phyloP scores from a whole-genome alignment of 2,888 invertebrate species.

The Drosophila prolongata region DNA sequence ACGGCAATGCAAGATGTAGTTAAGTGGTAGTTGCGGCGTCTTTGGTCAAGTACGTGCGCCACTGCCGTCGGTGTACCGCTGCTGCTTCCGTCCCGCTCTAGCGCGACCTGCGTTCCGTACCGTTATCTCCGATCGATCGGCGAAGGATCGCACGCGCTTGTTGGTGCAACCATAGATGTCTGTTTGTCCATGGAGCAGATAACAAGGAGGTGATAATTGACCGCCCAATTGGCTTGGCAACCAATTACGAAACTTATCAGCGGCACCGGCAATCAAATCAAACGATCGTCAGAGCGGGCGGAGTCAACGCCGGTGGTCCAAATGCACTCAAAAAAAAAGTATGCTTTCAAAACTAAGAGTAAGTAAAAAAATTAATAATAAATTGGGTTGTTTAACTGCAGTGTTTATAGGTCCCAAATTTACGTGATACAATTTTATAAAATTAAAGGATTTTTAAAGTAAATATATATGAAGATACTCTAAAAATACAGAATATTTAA shows the following conservation, averaged over 20 bases:
- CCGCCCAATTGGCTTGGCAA: constrained; percentile 71
- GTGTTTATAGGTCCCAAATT: too few species aligned
- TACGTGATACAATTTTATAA: too few species aligned
- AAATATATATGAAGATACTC: too few species aligned
- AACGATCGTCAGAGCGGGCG: constrained; percentile 53
- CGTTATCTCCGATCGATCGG: constrained; percentile 57
- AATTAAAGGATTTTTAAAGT: too few species aligned
- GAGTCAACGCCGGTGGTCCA: constrained; percentile 62
- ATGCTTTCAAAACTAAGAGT: too few species aligned
- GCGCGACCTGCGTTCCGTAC: constrained; percentile 4
- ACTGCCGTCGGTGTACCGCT: constrained; percentile 38
- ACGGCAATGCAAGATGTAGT: neutral
- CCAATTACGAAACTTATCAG: constrained; percentile 73
- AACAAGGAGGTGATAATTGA: constrained; percentile 82
- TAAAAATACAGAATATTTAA: too few species aligned
- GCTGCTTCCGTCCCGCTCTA: constrained; percentile 21
- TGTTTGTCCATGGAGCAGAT: constrained; percentile 54
- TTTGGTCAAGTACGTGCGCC: constrained; percentile 66
- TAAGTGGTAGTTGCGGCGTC: constrained; percentile 50
- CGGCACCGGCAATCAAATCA: constrained; percentile 55
- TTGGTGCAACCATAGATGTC: constrained; percentile 11
- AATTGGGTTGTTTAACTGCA: too few species aligned
- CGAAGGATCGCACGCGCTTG: constrained; percentile 52
- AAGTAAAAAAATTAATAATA: too few species aligned
- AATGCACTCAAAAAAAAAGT: constrained; percentile 3